Percentiles rank a stretch among this genome's conserved stretches.
These are phyloP conservation scores for Etheostoma cragini DNA, from an alignment of 2,113 vertebrate species.

Conservation along the genomic window DNA sequence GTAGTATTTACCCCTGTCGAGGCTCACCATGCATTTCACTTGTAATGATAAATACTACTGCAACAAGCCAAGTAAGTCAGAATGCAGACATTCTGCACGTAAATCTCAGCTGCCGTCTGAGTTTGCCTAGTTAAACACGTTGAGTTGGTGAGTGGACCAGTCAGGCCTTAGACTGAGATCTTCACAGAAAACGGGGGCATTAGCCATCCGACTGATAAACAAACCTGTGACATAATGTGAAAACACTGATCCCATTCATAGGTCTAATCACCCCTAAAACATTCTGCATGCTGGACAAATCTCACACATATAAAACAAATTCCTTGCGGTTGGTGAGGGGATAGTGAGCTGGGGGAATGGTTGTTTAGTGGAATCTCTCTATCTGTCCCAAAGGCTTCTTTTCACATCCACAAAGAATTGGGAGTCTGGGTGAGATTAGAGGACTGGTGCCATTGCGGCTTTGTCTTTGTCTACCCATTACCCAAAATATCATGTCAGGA, in stretches of 20 bases:
- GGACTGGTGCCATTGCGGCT: conserved; percentile 62
- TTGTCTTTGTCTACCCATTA: conserved; percentile 60
- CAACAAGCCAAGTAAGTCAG: conserved; percentile 55
- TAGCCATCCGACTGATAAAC: conserved; percentile 76
- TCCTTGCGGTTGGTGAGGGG: conserved; percentile 71
- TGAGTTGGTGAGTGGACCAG: conserved; percentile 44
- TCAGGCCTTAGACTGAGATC: conserved; percentile 58
- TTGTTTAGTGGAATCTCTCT: conserved; percentile 62
- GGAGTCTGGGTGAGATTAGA: conserved; percentile 72
- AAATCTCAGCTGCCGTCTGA: conserved; percentile 51
- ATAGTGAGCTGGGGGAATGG: conserved; percentile 56
- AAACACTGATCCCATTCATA: conserved; percentile 83
- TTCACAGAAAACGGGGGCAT: conserved; percentile 64
- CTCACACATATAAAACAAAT: conserved; percentile 82
- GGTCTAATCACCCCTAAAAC: conserved; percentile 74
- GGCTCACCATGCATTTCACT: conserved; percentile 65
- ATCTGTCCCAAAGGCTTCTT: conserved; percentile 47
- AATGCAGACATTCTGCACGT: conserved; percentile 64
- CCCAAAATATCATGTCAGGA: conserved; percentile 57
- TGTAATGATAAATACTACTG: conserved; percentile 68
- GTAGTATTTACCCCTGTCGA: conserved; percentile 65
- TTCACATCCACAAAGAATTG: conserved; percentile 59
- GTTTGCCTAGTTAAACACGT: conserved; percentile 63
- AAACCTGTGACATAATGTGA: conserved; percentile 82
- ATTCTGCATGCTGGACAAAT: conserved; percentile 76